Evolutionary conservation across 92 coral and sea anemone genomes (phyloP), one percentile per base, ranked within the genome.

Genomic region (Heliopora coerulea): DNA sequence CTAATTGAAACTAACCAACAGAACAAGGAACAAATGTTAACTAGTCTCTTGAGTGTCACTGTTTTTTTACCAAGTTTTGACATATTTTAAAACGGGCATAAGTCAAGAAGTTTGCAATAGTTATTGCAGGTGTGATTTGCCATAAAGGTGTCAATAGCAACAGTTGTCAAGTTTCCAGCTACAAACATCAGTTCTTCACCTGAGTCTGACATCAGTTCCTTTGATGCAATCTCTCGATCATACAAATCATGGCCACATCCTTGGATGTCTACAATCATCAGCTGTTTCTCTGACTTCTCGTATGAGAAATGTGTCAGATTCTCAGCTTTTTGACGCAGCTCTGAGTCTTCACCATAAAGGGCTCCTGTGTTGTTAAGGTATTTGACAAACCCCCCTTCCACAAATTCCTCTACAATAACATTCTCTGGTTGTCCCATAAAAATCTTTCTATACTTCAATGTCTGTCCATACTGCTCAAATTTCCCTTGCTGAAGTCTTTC

Each of bases 221-320:
- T 50, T 59, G 89, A 82, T 49, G 95, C 81, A 27, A 88, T 83
- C 81, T 88, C 87, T 10, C 89, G 89, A 56, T 88, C 95, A 65
- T 61, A 88, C 57, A 88, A 62, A 20, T 54, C 57, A 35, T 72
- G 49, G 19, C 95, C 95, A 62, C 78, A 73, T 17, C 95, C 95
- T 78, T 75, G 95, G 11, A 85, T 79, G 62, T 85, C 89, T 31
- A 85, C 58, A 20, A 79, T 72, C 82, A 88, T 68, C 52, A 85
- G 66, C 67, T 75, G 79, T 59, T 62, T 58, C 19, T 85, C 75
- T 39, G 83, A 79, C 62, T 83, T 88, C 32, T 88, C 80, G 72
- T 79, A 88, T 19, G 89, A 82, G 62, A 74, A 88, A 58, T 88
- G 88, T 5, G 72, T 58, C 33, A 88, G 78, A 59, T 83, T 82